Conservation (phyloP, 2,113 vertebrate species). For the Microtus oregoni region DNA sequence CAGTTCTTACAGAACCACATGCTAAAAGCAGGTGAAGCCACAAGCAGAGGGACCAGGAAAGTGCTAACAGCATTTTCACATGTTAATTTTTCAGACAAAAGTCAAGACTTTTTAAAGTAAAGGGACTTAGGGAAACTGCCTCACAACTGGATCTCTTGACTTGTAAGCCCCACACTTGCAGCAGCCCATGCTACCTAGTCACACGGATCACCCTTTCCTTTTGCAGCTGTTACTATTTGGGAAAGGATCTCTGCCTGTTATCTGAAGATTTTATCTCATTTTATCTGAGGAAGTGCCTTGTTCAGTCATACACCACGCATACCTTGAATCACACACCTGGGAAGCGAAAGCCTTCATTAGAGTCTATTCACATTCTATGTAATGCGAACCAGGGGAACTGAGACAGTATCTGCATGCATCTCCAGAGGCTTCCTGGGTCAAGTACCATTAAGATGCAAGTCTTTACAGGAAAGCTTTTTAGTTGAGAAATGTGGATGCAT, state of each 20-base stretch:
- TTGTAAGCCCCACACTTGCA: not conserved
- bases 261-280: conserved; percentile 1
- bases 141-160: not conserved
- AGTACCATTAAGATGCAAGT: not conserved
- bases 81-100: not conserved
- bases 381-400: not conserved
- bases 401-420: not conserved
- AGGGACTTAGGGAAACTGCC: not conserved
- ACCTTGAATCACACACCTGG: not conserved
- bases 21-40: conserved; percentile 12
- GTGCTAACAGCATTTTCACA: not conserved
- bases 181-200: not conserved
- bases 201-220: not conserved
- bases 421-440: conserved; percentile 15
- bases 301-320: not conserved
- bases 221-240: conserved; percentile 36
- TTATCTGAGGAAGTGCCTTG: not conserved
- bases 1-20: not conserved
- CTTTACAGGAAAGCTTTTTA: not conserved
- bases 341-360: not conserved
- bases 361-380: conserved; percentile 19
- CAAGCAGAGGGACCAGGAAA: not conserved
- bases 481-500: not conserved
- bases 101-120: conserved; percentile 18
- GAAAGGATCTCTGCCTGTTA: conserved; percentile 9